These are phyloP conservation scores for Nymphalis c-album DNA, from an alignment of 2,888 invertebrate species.

Conservation along the genomic window DNA sequence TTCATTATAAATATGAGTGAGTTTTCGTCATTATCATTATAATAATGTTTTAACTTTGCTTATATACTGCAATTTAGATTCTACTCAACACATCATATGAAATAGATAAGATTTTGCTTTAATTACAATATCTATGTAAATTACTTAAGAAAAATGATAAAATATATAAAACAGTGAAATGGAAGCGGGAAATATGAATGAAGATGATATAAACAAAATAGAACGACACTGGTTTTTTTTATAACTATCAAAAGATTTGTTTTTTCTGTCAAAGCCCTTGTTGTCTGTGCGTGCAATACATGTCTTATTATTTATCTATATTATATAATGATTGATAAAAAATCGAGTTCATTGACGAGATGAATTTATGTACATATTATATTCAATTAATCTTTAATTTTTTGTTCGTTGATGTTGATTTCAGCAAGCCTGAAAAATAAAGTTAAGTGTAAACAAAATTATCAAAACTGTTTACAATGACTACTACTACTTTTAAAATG, in stretches of 20 bases:
- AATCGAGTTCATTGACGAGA: not conserved
- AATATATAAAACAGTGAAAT: conserved; percentile 7
- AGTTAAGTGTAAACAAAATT: not conserved
- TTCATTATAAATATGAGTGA: not conserved
- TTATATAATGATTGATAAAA: too few relatives aligned
- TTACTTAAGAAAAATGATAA: not conserved
- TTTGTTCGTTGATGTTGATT: conserved; percentile 1
- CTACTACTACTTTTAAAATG: too few relatives aligned
- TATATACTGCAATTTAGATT: not conserved
- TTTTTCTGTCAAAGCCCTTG: not conserved
- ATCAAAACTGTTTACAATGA: not conserved
- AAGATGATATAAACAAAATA: conserved; percentile 24
- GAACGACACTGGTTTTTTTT: not conserved
- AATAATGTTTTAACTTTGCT: not conserved
- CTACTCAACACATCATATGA: too few relatives aligned
- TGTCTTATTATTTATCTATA: not conserved
- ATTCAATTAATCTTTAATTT: not conserved
- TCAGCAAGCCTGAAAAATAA: conserved; percentile 26
- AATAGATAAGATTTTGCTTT: too few relatives aligned
- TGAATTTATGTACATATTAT: conserved; percentile 2
- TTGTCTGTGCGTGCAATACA: not conserved
- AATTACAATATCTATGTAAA: not conserved
- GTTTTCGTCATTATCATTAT: not conserved
- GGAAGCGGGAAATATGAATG: conserved; percentile 20
- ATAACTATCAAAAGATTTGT: not conserved